phyloP scores from a whole-genome alignment of 1,140 invertebrate genomes.

The Formica selysi region DNA sequence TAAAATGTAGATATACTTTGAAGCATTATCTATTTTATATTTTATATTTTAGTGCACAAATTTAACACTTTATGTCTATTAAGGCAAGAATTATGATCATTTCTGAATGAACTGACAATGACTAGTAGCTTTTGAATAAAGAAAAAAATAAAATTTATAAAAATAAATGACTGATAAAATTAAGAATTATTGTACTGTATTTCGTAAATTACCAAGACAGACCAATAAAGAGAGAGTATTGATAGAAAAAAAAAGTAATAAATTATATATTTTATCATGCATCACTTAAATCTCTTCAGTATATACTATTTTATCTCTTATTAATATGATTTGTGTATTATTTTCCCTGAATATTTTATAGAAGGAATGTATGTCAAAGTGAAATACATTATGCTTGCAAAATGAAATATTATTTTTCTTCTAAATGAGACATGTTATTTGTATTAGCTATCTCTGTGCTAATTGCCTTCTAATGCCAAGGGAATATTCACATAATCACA shows the following conservation, averaged over 20 bases:
- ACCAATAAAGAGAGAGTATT: not conserved
- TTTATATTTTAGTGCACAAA: slow-evolving; percentile 47
- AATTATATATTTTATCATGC: slow-evolving; percentile 20
- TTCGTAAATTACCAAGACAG: not conserved
- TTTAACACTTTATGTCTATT: slow-evolving; percentile 53
- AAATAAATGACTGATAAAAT: not conserved
- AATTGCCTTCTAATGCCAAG: slow-evolving; percentile 73
- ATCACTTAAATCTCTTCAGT: not conserved
- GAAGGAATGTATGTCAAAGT: slow-evolving; percentile 58
- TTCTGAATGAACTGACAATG: slow-evolving; percentile 28
- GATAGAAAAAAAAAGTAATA: not conserved
- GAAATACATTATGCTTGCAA: slow-evolving; percentile 54
- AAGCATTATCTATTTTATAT: slow-evolving; percentile 28
- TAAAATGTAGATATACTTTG: slow-evolving; percentile 42
- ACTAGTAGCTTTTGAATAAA: slow-evolving; percentile 1
- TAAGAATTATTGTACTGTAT: not conserved
- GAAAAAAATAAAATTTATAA: slow-evolving; percentile 17
- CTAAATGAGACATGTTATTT: slow-evolving; percentile 69
- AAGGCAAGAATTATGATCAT: slow-evolving; percentile 51
- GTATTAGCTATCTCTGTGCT: slow-evolving; percentile 75
- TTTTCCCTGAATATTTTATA: slow-evolving; percentile 47
- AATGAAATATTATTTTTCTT: slow-evolving; percentile 64
- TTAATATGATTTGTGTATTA: slow-evolving; percentile 8
- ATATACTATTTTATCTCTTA: slow-evolving; percentile 21
- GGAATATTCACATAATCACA: slow-evolving; percentile 85